phyloP scores from a whole-genome alignment of 2,113 vertebrate genomes.

The Pelecanus crispus region DNA sequence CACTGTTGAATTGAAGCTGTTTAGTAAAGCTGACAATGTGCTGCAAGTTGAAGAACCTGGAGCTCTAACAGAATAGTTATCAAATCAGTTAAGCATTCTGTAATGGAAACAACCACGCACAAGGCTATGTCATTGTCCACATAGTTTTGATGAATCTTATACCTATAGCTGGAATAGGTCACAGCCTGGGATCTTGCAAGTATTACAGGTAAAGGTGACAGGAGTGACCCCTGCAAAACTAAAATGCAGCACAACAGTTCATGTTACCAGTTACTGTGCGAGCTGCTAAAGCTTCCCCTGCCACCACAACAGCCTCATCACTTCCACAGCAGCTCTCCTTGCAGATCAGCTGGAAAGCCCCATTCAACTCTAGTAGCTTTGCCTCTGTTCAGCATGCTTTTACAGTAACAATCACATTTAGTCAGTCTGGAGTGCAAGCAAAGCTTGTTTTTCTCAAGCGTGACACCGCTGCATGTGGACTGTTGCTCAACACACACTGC shows the following conservation, averaged over 20 bases:
- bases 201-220: background rate
- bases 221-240: background rate
- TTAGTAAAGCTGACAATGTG: background rate
- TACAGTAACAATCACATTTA: background rate
- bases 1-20: background rate
- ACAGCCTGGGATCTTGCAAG: background rate
- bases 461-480: background rate
- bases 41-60: background rate
- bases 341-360: background rate
- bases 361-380: background rate
- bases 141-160: background rate
- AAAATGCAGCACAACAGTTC: background rate
- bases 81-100: background rate
- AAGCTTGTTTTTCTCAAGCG: background rate
- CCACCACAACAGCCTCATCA: fast-evolving
- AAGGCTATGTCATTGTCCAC: background rate
- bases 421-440: background rate
- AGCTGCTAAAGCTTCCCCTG: background rate
- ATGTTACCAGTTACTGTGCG: background rate
- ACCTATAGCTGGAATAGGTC: background rate
- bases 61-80: background rate
- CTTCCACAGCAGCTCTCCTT: background rate
- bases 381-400: background rate
- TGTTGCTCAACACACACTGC: background rate
- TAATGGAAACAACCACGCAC: background rate